Base-by-base conservation (phyloP, 1,140 invertebrate species). In the Drosophila bocki region DNA sequence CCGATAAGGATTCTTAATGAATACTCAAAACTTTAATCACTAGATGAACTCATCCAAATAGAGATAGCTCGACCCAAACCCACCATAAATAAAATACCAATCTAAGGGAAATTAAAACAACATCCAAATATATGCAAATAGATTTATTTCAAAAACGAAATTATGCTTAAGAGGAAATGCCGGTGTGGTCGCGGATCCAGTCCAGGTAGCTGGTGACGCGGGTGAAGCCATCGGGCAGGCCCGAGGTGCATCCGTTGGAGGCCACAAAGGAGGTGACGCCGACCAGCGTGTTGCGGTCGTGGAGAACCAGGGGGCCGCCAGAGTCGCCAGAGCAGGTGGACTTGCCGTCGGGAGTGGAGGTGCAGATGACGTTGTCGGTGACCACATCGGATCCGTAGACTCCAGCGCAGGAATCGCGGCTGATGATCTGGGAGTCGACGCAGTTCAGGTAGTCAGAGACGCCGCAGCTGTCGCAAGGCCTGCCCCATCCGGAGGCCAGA, bases 171-270 rank as follows among this genome's bases (percentile, higher is more conserved):
- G 78, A 81, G 45, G 69, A 61, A 11, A 86, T 67, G 47, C 82
- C 82, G 67, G 80, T 79, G 47, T 81, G 56, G 33, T 81, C 78
- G 7, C 74, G 71, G 47, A 95, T 94, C 94, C 94, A 95, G 67
- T 93, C 80, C 56, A 94, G 79, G 77, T 93, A 94, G 57, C 81
- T 92, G n/a, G 94, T 94, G 48, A 94, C 88, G 59, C 94, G 93
- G 3, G 93, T 92, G 75, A 92, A 94, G 11, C 93, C 94, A 57
- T 92, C 91, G 44, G 94, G 94, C 37, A 45, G 47, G 8, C 75
- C 80, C 7, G 80, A 57, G 22, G 57, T 62, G 44, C 80, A 82
- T 9, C 79, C 75, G 7, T 8, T 17, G 29, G 63, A 32, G 7
- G 69, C 44, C 12, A 63, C 78, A 39, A 78, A 91, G 41, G 84